Percentiles rank a stretch among this genome's conserved stretches.
These are phyloP conservation scores for Oriolus oriolus DNA, from an alignment of 2,113 vertebrate genomes.

Conservation along the genomic window DNA sequence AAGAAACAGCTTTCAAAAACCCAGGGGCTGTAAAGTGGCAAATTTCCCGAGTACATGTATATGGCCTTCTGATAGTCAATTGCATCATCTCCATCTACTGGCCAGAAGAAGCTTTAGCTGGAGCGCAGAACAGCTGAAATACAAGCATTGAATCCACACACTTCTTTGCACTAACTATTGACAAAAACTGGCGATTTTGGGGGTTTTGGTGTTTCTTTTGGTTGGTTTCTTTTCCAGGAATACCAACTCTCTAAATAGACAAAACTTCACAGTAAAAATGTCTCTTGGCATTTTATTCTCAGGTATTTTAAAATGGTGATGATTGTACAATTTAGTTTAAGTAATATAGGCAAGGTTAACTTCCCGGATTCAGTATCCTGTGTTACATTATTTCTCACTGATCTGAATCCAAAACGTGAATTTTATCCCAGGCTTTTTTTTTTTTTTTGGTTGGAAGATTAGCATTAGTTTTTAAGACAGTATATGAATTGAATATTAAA, in stretches of 20 bases:
- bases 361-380: not conserved
- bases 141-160: not conserved
- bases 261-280: not conserved
- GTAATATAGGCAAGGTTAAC: not conserved
- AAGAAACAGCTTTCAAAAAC: not conserved
- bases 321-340: not conserved
- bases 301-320: not conserved
- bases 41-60: fast-evolving
- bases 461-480: not conserved
- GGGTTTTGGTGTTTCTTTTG: fast-evolving
- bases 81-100: constrained; percentile 36
- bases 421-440: not conserved
- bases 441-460: not conserved
- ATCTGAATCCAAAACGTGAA: not conserved
- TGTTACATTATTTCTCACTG: fast-evolving
- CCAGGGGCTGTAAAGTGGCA: no score
- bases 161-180: not conserved
- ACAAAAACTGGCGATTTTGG: not conserved
- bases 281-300: not conserved
- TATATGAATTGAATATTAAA: not conserved
- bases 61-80: not conserved
- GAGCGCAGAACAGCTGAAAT: not conserved
- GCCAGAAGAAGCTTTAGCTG: not conserved
- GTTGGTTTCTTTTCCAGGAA: not conserved
- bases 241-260: not conserved